Evolutionary conservation across 2,888 invertebrate species (phyloP).

Genomic region (Atherix ibis): DNA sequence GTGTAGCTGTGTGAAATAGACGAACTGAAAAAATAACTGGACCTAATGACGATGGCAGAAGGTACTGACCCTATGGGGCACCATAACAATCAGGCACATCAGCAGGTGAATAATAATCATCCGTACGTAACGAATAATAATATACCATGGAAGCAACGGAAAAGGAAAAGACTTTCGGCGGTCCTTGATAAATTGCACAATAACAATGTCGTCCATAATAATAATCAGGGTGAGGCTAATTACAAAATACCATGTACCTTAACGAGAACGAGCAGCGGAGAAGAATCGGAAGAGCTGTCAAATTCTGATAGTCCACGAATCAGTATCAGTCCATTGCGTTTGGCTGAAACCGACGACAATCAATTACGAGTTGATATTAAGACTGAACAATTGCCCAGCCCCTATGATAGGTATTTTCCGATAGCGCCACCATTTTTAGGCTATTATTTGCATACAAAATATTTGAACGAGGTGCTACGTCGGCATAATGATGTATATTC

Average conservation of each 20-base stretch:
- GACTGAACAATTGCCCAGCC: conserved; percentile 30
- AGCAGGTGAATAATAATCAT: conserved; percentile 40
- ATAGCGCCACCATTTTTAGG: conserved; percentile 36
- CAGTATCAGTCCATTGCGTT: conserved; percentile 21
- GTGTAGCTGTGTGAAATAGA: too few species aligned
- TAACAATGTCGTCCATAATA: conserved; percentile 30
- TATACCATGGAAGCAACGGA: conserved; percentile 49
- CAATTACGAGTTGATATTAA: conserved; percentile 29
- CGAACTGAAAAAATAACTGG: too few species aligned
- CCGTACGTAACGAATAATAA: conserved; percentile 46
- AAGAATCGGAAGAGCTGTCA: conserved; percentile 15
- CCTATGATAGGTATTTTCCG: conserved; percentile 32
- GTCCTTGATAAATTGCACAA: conserved; percentile 59
- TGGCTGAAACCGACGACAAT: conserved; percentile 20
- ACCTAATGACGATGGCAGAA: conserved; percentile 61
- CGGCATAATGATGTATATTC: conserved; percentile 45
- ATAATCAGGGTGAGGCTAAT: conserved; percentile 14
- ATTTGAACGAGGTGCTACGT: conserved; percentile 42
- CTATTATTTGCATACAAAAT: conserved; percentile 44
- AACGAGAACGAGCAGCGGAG: conserved; percentile 18
- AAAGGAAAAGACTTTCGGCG: conserved; percentile 62
- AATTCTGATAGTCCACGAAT: conserved; percentile 24
- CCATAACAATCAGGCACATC: conserved; percentile 16
- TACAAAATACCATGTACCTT: conserved; percentile 9
- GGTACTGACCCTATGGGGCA: conserved; percentile 45